Conservation (phyloP, 2,888 invertebrate species). For the Polydrusus tereticollis region DNA sequence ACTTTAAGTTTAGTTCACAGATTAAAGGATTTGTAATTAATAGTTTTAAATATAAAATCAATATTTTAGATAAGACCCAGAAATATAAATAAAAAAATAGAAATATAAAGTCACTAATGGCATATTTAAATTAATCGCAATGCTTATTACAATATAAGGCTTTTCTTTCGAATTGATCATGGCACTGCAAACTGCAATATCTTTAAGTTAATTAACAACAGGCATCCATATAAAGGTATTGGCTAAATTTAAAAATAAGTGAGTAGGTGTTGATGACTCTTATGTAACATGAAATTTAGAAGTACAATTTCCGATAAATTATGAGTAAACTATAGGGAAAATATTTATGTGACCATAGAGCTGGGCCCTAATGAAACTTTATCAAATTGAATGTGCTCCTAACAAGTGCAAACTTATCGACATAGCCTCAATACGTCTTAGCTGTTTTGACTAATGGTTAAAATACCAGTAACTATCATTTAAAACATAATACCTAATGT, state of each 20-base stretch:
- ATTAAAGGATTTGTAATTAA: too few relatives aligned
- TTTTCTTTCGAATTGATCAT: not conserved
- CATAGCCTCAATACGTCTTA: not conserved
- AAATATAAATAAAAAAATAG: too few relatives aligned
- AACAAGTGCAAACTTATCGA: not conserved
- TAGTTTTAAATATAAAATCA: too few relatives aligned
- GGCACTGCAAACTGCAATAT: not conserved
- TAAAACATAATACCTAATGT: not conserved
- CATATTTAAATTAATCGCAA: too few relatives aligned
- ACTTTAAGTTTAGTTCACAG: too few relatives aligned
- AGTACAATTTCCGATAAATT: too few relatives aligned
- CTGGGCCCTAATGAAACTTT: too few relatives aligned
- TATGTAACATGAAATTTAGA: slow-evolving; percentile 1
- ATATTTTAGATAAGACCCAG: too few relatives aligned
- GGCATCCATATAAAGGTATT: slow-evolving; percentile 35
- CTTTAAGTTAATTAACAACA: slow-evolving; percentile 16
- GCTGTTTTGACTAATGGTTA: not conserved
- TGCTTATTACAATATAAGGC: too few relatives aligned
- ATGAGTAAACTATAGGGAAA: not conserved
- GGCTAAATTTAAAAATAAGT: slow-evolving; percentile 26
- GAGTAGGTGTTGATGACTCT: slow-evolving; percentile 23
- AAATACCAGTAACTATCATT: not conserved
- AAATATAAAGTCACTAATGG: too few relatives aligned
- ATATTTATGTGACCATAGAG: not conserved
- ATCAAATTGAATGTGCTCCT: not conserved